Evolutionary conservation across 1,140 invertebrate genomes (phyloP).

Genomic region (Drosophila lini): DNA sequence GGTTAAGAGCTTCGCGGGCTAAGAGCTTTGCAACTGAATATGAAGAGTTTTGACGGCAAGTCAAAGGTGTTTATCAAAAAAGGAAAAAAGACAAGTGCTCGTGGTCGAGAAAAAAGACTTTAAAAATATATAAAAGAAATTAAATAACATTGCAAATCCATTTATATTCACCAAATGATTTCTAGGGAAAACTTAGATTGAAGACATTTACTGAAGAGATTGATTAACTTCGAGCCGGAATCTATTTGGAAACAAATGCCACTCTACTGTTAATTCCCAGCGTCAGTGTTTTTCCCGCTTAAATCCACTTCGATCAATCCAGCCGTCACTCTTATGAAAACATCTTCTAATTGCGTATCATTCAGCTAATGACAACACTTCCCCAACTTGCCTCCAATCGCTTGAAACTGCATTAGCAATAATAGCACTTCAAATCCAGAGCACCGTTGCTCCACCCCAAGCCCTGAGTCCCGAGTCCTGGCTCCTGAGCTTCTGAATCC

Average conservation of each 20-base stretch:
- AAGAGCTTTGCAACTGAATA: conserved; percentile 24
- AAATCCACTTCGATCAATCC: conserved; percentile 15
- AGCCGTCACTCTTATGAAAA: conserved; percentile 16
- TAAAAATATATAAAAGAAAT: not conserved
- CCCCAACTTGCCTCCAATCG: conserved; percentile 25
- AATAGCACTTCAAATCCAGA: conserved; percentile 35
- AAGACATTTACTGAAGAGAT: not conserved
- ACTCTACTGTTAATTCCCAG: not conserved
- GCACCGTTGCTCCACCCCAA: not conserved
- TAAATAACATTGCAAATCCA: not conserved
- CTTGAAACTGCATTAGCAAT: conserved; percentile 51
- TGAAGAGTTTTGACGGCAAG: conserved; percentile 36
- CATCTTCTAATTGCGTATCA: conserved; percentile 29
- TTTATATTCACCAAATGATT: not conserved
- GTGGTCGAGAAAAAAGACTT: no score
- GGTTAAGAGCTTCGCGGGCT: conserved; percentile 25
- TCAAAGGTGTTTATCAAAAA: conserved; percentile 30
- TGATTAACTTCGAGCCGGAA: not conserved
- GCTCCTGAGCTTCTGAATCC: conserved; percentile 2
- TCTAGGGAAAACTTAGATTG: not conserved
- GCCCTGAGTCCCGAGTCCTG: not conserved
- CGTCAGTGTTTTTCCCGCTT: not conserved
- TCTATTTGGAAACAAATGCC: not conserved
- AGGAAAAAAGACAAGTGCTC: not conserved
- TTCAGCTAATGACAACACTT: conserved; percentile 30